Base-by-base conservation (phyloP, 92 coral and sea anemone species). In the Epizoanthus scotinus region DNA sequence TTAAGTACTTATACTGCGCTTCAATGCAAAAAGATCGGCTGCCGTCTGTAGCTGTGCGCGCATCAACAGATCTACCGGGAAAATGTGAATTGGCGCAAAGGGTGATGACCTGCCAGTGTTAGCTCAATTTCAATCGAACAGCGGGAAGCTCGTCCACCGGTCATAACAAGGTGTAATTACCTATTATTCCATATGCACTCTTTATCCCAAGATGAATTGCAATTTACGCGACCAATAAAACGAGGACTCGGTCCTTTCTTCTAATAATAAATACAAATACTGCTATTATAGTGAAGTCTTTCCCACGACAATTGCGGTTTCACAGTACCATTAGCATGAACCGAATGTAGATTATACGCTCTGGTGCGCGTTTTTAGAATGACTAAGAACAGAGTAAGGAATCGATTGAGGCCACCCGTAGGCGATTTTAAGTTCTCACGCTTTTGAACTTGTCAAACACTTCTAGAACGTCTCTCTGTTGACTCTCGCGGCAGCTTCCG, bases 171-270 rank as follows among this genome's bases (percentile, higher is more conserved):
- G 36, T 58, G 81, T 59, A 58, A 75, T 75, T 75, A 75, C 15
- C 54, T 36, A 75, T 75, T 75, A 59, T 75, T 75, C 17, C 81
- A 34, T 75, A 75, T 75, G 81, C 81, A 75, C 68, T 59, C 81
- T 22, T 75, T 75, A 75, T 75, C 28, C 42, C 50, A 10, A 25
- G 67, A 75, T 75, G 81, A 75, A 75, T 75, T 75, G 27, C 59
- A 75, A 75, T 75, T 75, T 75, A 75, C 67, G 38, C 81, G 67
- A 59, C 81, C 81, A 75, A 75, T 75, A 75, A 59, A 75, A 53
- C 68, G 2, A 55, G 68, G 67, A 49, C 68, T 75, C 52, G 24
- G 57, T 17, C 49, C 47, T 75, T 75, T 75, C 56, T 75, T 60
- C 81, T 59, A 59, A 75, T 59, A 60, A 75, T 68, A 75, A 75